Evolutionary conservation across 2,797 vertebrate genomes (phyloP), one percentile per base, ranked within the genome.

Genomic region (Rhyacichthys aspro): DNA sequence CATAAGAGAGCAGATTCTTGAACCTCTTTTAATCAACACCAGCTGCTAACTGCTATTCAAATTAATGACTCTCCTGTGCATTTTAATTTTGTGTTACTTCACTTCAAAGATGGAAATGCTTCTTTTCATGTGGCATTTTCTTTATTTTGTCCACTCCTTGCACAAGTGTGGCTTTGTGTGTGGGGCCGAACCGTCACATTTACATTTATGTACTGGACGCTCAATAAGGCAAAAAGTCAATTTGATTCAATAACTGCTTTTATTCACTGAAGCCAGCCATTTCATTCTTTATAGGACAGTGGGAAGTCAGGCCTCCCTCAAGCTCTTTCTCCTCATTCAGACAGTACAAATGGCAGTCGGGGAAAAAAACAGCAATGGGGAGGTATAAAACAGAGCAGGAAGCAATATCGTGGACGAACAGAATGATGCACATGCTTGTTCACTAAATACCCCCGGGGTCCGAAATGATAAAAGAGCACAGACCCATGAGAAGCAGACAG

Each of bases 171-270:
- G 14, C 3, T 53, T 8, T 48, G 38, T 44, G 34, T 42, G 37
- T 41, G 15, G 42, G 38, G 8, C 23, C 23, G 7, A 28, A 28
- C 23, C 50, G 17, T 47, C 17, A 36, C 63, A 54, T 76, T 63
- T 69, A 72, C 70, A 73, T 78, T 67, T 43, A 55, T 38, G 50
- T 39, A 38, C 67, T 34, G 72, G 1, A 14, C 74, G 67, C 60
- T 78, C 59, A 81, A 85, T 81, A 86, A 72, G 55, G 61, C 61
- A 58, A 71, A 67, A 58, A 70, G 64, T 48, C 59, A 61, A 68
- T 81, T 69, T 69, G 45, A 57, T 70, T 41, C 71, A 55, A 70
- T 76, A 68, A 76, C 59, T 52, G 60, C 53, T 41, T 43, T 43
- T 70, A 70, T 50, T 72, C 79, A 72, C 23, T 45, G 47, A 59